Evolutionary conservation across 2,888 invertebrate species (phyloP).

Genomic region (Lepeophtheirus nordmannii): DNA sequence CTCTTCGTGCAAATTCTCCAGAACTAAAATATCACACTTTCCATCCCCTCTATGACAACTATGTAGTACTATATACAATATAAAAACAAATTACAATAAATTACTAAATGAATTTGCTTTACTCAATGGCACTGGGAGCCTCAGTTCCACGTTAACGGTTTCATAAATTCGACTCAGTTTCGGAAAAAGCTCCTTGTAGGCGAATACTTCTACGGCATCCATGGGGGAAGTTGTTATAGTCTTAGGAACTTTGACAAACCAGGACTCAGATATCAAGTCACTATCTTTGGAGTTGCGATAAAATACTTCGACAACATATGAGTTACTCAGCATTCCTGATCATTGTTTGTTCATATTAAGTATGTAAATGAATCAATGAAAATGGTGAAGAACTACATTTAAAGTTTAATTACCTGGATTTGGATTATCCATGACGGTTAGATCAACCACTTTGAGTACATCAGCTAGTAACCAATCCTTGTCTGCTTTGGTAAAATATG

Average conservation of each 20-base stretch:
- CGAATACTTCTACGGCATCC: constrained; percentile 15
- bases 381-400: background rate
- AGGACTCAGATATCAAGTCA: constrained; percentile 11
- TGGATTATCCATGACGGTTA: constrained; percentile 13
- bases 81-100: background rate
- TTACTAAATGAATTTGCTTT: background rate
- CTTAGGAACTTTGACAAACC: constrained; percentile 23
- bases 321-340: constrained; percentile 22
- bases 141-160: background rate
- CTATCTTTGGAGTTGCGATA: background rate
- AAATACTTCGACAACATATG: constrained; percentile 10
- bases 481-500: background rate
- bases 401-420: constrained; percentile 11
- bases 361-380: background rate
- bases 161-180: background rate
- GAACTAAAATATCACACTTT: constrained; percentile 8
- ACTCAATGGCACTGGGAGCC: constrained; percentile 16
- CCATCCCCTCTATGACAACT: background rate
- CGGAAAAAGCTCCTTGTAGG: constrained; percentile 14
- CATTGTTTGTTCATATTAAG: background rate
- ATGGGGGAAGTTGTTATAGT: background rate
- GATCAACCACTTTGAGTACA: constrained; percentile 16
- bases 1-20: constrained; percentile 3
- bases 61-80: background rate
- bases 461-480: background rate